Evolutionary conservation across 2,113 vertebrate genomes (phyloP).

Genomic region (Coptodon rendalli): DNA sequence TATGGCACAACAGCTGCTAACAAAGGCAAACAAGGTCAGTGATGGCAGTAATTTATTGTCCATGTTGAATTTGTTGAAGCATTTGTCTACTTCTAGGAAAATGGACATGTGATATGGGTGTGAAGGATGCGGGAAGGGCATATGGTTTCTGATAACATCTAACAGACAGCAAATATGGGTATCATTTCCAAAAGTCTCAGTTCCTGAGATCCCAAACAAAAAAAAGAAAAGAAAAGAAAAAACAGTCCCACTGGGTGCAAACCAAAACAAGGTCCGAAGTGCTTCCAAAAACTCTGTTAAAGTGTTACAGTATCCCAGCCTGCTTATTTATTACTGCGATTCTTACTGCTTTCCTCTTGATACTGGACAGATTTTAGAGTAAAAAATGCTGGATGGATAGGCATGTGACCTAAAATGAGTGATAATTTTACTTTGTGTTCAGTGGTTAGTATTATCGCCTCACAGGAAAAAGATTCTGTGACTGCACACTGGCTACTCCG

Average conservation of each 20-base stretch:
- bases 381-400: background rate
- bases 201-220: background rate
- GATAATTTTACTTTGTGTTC: background rate
- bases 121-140: background rate
- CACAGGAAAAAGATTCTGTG: background rate
- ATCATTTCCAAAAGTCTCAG: background rate
- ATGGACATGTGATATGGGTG: background rate
- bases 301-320: background rate
- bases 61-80: background rate
- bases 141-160: background rate
- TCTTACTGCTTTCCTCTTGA: background rate
- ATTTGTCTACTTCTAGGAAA: background rate
- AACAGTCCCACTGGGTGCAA: background rate
- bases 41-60: background rate
- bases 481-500: background rate
- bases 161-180: background rate
- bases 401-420: background rate
- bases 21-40: background rate
- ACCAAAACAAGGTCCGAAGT: background rate
- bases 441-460: background rate
- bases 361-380: background rate
- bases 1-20: background rate
- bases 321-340: fast-evolving
- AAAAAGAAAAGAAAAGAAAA: background rate
- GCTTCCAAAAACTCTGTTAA: background rate